These are phyloP conservation scores for Rousettus leschenaultii DNA, from an alignment of 2,113 vertebrate genomes.

Conservation along the genomic window DNA sequence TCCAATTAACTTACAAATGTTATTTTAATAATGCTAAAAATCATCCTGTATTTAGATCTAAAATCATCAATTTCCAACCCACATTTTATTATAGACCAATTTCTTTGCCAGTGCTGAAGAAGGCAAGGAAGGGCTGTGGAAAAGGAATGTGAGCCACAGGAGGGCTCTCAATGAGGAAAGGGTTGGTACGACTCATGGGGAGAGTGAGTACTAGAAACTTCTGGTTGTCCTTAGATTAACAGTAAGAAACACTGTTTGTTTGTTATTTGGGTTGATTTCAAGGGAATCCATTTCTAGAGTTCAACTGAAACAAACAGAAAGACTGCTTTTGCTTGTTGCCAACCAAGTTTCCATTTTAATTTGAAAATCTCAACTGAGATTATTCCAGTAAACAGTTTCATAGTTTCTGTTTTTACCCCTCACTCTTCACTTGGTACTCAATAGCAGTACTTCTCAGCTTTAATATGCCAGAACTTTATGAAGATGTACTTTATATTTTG, in stretches of 20 bases:
- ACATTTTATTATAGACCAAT: background rate
- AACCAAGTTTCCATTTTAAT: conserved; percentile 25
- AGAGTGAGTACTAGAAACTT: background rate
- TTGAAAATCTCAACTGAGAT: conserved; percentile 12
- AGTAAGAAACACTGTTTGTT: background rate
- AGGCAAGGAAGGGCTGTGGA: background rate
- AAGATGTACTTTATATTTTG: conserved; percentile 22
- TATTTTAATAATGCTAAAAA: background rate
- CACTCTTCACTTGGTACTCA: background rate
- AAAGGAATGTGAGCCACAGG: background rate
- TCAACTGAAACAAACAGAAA: background rate
- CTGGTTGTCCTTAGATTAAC: background rate
- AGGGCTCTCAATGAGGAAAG: background rate
- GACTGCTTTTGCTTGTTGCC: background rate
- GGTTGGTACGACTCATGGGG: background rate
- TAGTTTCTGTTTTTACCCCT: background rate
- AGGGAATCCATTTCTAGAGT: background rate
- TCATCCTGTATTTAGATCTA: background rate
- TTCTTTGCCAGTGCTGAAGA: background rate
- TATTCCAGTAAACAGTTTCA: conserved; percentile 10
- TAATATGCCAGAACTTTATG: background rate
- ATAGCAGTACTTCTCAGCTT: background rate
- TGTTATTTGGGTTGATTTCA: background rate
- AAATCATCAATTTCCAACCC: background rate
- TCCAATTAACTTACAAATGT: background rate